These are phyloP conservation scores for Hyperopisus bebe DNA, from an alignment of 2,113 vertebrate genomes.

Conservation along the genomic window DNA sequence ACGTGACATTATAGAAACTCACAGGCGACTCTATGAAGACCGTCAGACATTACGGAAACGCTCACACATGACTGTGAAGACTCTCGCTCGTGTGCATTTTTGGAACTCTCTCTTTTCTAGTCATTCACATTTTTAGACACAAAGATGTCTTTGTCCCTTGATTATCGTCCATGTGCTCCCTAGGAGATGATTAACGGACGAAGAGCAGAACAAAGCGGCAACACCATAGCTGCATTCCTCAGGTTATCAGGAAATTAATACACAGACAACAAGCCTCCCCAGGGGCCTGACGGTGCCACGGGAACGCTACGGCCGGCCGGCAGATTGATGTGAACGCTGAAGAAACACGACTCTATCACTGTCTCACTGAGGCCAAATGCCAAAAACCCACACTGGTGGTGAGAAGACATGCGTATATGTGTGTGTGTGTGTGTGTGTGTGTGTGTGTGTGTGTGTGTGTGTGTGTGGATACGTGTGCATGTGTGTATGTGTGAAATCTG, in stretches of 20 bases:
- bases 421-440: constrained; percentile 16
- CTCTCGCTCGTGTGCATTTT: not conserved
- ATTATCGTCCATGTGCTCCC: not conserved
- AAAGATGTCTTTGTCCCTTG: not conserved
- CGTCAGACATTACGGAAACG: not conserved
- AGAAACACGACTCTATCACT: not conserved
- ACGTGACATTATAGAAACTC: not conserved
- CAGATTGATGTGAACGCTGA: not conserved
- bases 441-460: constrained; percentile 11
- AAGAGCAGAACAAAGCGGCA: not conserved
- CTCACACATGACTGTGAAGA: not conserved
- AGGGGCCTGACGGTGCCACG: not conserved
- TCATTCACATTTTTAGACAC: not conserved
- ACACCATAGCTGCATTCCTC: not conserved
- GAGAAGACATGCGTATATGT: not conserved
- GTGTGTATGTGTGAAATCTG: constrained; percentile 2
- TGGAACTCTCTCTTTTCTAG: not conserved
- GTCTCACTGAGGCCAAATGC: not conserved
- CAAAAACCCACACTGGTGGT: not conserved
- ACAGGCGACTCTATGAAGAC: not conserved
- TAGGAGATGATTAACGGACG: not conserved
- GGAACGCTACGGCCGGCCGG: not conserved
- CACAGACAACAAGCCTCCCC: too few species aligned
- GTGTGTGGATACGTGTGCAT: constrained; percentile 7
- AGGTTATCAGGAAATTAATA: not conserved